Evolutionary conservation across 2,888 invertebrate species (phyloP), one percentile per base, ranked within the genome.

Genomic region (Salticus scenicus): DNA sequence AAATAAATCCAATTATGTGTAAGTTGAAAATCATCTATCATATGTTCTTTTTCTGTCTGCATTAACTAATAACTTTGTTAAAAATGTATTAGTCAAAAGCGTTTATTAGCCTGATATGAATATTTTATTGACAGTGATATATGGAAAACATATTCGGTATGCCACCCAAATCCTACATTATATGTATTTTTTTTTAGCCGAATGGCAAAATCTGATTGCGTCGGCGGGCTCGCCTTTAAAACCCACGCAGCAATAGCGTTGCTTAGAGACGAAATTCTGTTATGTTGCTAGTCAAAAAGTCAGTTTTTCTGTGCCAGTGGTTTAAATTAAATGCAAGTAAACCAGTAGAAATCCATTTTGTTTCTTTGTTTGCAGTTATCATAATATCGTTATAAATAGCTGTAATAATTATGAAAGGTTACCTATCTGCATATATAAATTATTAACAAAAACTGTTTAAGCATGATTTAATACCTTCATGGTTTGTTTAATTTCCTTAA

Each of bases 251-350:
- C n/a, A n/a, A n/a, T 31, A 27, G 17, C 73, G 83, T 84, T 84
- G 83, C 83, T 73, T 77, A 33, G 83, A 73, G 20, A 84, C 83
- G 57, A 27, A 1, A 17, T n/a, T 37, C 10, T 84, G 83, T 84
- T 84, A 72, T 84, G 83, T 57, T 37, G 51, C 37, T 28, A 69
- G 72, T 72, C 72, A 37, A 63, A 31, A 73, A 84, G 30, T 37
- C 77, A 51, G 17, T 28, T n/a, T 27, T n/a, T 24, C 67, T 37
- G 67, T 66, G 66, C 57, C 77, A 17, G 57, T 24, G 24, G 57
- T 57, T 7, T 20, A 24, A n/a, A 57, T 4, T 24, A 24, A n/a
- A 57, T 5, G 12, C 14, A 57, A 24, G 57, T 24, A 24, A 24
- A 57, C 57, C 57, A 5, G 5, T 24, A 7, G 2, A 4, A 57